Percentiles rank a stretch among this genome's conserved stretches.
Evolutionary conservation across 1,140 invertebrate species (phyloP).

Genomic region (Listronotus oregonensis): DNA sequence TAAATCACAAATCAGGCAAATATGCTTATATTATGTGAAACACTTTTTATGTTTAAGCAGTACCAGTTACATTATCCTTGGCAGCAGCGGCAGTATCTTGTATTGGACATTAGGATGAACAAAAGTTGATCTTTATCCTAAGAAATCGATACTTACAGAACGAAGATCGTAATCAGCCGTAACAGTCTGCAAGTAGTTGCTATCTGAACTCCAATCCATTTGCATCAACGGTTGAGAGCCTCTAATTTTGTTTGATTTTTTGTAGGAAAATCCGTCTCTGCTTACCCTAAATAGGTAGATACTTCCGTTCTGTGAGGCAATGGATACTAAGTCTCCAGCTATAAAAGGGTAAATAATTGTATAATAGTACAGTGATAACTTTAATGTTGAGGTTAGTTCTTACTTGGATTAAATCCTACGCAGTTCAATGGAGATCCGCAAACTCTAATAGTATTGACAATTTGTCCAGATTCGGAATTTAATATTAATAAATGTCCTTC

Average conservation of each 20-base stretch:
- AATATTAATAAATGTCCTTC: constrained; percentile 86
- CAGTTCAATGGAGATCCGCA: constrained; percentile 84
- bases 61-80: no score
- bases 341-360: neutral
- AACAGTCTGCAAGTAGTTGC: constrained; percentile 84
- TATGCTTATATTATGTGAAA: no score
- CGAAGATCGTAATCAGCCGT: constrained; percentile 91
- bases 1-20: no score
- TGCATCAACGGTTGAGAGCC: constrained; percentile 81
- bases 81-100: no score
- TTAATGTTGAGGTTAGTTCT: constrained; percentile 18
- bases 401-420: constrained; percentile 85
- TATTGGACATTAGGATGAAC: no score
- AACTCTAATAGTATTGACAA: constrained; percentile 81
- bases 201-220: constrained; percentile 91
- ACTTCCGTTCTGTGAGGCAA: constrained; percentile 88
- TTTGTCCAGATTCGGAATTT: constrained; percentile 80
- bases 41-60: no score
- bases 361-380: neutral
- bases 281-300: constrained; percentile 84
- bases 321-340: constrained; percentile 89
- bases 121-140: neutral
- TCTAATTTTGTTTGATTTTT: constrained; percentile 84
- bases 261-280: constrained; percentile 84
- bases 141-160: constrained; percentile 72